Evolutionary conservation across 2,113 vertebrate species (phyloP).

Genomic region (Columba livia): DNA sequence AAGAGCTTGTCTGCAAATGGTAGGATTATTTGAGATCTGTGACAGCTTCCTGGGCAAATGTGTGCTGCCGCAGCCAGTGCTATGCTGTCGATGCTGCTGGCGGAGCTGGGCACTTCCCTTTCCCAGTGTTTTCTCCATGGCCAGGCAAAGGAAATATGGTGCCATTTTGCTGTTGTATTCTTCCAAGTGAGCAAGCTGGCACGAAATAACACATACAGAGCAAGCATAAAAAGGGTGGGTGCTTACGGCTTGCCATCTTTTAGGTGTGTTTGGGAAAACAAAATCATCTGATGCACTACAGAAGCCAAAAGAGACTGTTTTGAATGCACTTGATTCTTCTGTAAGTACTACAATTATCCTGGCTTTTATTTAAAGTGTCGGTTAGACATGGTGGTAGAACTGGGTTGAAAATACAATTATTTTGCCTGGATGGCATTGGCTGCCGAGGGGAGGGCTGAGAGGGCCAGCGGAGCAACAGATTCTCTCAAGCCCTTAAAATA

Average conservation of each 20-base stretch:
- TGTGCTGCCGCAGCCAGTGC: not conserved
- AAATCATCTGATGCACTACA: not conserved
- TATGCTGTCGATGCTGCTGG: fast-evolving
- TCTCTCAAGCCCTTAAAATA: slow-evolving; percentile 37
- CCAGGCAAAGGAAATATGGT: fast-evolving
- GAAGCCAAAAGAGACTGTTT: not conserved
- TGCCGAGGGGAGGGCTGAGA: not conserved
- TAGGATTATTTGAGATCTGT: not conserved
- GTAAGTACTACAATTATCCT: not conserved
- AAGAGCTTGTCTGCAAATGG: not conserved
- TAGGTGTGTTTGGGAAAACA: not conserved
- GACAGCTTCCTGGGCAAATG: not conserved
- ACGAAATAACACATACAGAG: fast-evolving
- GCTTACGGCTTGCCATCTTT: not conserved
- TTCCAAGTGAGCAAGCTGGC: not conserved
- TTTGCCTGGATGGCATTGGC: not conserved
- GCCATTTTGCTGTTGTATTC: not conserved
- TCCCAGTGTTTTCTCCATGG: fast-evolving
- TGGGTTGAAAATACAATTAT: fast-evolving
- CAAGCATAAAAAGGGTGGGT: fast-evolving
- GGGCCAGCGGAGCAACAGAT: not conserved
- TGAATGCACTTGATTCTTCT: not conserved
- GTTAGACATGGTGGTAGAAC: not conserved
- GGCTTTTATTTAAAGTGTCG: not conserved
- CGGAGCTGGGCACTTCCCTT: not conserved